These are phyloP conservation scores for Chascanopsetta lugubris DNA, from an alignment of 2,113 vertebrate genomes.

Conservation along the genomic window DNA sequence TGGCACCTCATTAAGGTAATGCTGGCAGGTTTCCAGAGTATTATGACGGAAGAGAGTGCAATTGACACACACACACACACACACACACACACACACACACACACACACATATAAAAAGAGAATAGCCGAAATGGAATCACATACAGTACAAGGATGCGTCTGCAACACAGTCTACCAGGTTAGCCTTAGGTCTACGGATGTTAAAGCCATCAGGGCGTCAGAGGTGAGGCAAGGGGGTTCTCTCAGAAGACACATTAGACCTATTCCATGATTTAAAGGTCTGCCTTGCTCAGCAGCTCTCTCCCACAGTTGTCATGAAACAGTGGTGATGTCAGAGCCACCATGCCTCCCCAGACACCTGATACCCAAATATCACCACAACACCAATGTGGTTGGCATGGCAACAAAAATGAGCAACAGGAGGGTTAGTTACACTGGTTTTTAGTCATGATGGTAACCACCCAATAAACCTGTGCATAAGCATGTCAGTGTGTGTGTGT, in stretches of 20 bases:
- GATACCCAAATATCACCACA: slow-evolving; percentile 57
- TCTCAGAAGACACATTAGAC: slow-evolving; percentile 74
- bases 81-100: slow-evolving; percentile 36
- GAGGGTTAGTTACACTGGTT: slow-evolving; percentile 14
- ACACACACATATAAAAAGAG: no score
- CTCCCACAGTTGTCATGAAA: slow-evolving; percentile 72
- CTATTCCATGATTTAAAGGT: slow-evolving; percentile 70
- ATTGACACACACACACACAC: slow-evolving; percentile 14
- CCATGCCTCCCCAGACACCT: slow-evolving; percentile 30
- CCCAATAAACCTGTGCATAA: slow-evolving; percentile 31
- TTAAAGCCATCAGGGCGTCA: slow-evolving; percentile 73
- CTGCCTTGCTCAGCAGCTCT: slow-evolving; percentile 65
- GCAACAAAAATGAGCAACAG: slow-evolving; percentile 46
- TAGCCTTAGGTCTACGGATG: slow-evolving; percentile 66
- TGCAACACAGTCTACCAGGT: slow-evolving; percentile 37
- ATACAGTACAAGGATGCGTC: no score
- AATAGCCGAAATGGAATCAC: slow-evolving; percentile 11
- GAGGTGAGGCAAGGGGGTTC: slow-evolving; percentile 53
- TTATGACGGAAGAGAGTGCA: slow-evolving; percentile 37
- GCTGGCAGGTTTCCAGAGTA: slow-evolving; percentile 60
- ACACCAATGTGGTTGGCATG: slow-evolving; percentile 56
- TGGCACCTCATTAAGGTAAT: slow-evolving; percentile 69
- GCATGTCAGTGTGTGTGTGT: slow-evolving; percentile 10
- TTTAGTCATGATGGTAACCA: slow-evolving; percentile 20
- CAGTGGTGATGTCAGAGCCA: slow-evolving; percentile 70